These are phyloP conservation scores for Cephalotes varians DNA, from an alignment of 2,888 invertebrate species.

Conservation along the genomic window DNA sequence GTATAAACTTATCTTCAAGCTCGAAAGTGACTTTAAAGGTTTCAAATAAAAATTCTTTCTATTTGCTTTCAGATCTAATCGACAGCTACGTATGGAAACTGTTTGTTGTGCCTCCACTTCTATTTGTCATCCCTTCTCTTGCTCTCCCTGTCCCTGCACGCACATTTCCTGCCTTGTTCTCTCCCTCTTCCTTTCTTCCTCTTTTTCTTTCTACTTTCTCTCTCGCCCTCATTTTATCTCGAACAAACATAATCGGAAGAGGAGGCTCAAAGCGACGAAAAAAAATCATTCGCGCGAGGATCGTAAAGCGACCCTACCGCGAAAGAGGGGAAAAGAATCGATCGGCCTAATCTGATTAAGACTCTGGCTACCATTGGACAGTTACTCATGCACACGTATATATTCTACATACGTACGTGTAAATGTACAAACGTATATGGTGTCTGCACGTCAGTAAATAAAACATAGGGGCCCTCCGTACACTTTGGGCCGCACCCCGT, in stretches of 20 bases:
- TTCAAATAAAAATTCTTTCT: background rate
- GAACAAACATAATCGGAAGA: slow-evolving; percentile 32
- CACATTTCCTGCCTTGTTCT: background rate
- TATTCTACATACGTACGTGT: slow-evolving; percentile 43
- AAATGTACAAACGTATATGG: slow-evolving; percentile 44
- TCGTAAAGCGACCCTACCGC: slow-evolving; percentile 42
- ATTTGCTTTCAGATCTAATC: background rate
- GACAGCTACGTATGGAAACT: background rate
- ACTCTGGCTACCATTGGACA: slow-evolving; percentile 62
- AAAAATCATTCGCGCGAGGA: slow-evolving; percentile 44
- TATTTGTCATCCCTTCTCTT: slow-evolving; percentile 10
- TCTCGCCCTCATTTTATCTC: slow-evolving; percentile 19
- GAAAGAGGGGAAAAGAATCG: slow-evolving; percentile 69
- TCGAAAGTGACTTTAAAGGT: background rate
- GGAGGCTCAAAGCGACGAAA: slow-evolving; percentile 24
- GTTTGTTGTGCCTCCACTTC: background rate
- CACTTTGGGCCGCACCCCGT: slow-evolving; percentile 61
- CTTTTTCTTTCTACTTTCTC: background rate
- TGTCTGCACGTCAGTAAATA: slow-evolving; percentile 10
- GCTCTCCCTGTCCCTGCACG: background rate
- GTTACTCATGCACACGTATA: slow-evolving; percentile 49
- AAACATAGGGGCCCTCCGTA: background rate
- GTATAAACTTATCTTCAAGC: background rate
- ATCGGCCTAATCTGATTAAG: slow-evolving; percentile 79
- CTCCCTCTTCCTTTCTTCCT: background rate